Percentiles rank a stretch among this genome's conserved stretches.
These are phyloP conservation scores for Paratrypauchen microcephalus DNA, from an alignment of 2,797 vertebrate genomes.

Conservation along the genomic window DNA sequence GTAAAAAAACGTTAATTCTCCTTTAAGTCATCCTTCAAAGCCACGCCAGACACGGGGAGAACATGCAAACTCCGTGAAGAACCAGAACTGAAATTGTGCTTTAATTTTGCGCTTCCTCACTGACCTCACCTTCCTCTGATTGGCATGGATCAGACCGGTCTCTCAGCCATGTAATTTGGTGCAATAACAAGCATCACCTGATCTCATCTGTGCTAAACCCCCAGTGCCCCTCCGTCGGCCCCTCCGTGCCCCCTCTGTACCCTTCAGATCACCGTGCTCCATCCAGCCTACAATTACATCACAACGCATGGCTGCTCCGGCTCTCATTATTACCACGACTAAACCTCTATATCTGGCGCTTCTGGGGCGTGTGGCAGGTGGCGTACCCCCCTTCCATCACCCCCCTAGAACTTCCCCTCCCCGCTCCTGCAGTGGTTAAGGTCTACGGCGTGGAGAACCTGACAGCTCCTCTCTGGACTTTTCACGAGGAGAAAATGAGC, in stretches of 20 bases:
- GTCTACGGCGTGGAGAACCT: constrained; percentile 64
- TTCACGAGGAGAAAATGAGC: constrained; percentile 72
- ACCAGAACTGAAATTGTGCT: constrained; percentile 2
- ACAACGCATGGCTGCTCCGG: constrained; percentile 53
- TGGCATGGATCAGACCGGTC: not conserved
- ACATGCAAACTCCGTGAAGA: not conserved
- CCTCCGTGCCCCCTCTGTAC: not conserved
- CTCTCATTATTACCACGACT: constrained; percentile 57
- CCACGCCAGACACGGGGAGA: no score
- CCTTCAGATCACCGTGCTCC: constrained; percentile 38
- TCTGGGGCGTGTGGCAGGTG: constrained; percentile 67
- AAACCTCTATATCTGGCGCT: constrained; percentile 44
- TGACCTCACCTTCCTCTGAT: constrained; percentile 22
- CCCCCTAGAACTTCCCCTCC: not conserved
- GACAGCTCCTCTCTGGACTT: constrained; percentile 65
- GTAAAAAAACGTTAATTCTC: no score
- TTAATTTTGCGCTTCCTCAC: constrained; percentile 27
- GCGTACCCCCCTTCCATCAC: constrained; percentile 26
- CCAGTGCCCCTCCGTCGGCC: constrained; percentile 33
- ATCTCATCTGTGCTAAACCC: constrained; percentile 55
- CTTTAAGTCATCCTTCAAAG: no score
- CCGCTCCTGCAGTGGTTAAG: constrained; percentile 47
- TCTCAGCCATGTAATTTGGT: constrained; percentile 20
- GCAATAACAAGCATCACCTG: constrained; percentile 51
- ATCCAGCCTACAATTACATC: constrained; percentile 55